Percentiles rank a stretch among this genome's conserved stretches.
Conservation (phyloP, 2,888 invertebrate species). For the Volucella zonaria region DNA sequence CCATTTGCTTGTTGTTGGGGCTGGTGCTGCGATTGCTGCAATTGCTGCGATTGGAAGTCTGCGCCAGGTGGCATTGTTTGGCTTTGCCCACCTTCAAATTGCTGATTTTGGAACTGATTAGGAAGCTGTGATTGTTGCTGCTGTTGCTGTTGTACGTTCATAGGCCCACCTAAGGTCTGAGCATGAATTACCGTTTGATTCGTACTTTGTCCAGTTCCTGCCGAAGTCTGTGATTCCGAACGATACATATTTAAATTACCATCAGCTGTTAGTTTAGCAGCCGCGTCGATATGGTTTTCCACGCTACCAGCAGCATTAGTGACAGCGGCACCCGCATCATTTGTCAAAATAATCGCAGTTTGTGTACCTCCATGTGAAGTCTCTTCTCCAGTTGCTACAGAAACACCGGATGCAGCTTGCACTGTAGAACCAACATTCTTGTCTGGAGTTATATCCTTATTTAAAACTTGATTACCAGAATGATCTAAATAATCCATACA, state of each 20-base stretch:
- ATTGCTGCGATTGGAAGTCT: conserved; percentile 81
- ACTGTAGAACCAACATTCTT: conserved; percentile 77
- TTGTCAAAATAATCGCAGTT: conserved; percentile 59
- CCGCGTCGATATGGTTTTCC: conserved; percentile 79
- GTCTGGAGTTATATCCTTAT: conserved; percentile 78
- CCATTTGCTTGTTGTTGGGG: conserved; percentile 73
- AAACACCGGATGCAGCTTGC: conserved; percentile 73
- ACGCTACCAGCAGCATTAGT: conserved; percentile 45
- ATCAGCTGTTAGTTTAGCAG: conserved; percentile 77
- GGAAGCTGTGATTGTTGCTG: conserved; percentile 77
- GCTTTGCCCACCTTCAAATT: conserved; percentile 61
- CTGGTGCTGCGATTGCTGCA: conserved; percentile 79
- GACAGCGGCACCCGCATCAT: conserved; percentile 74
- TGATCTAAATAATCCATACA: conserved; percentile 97
- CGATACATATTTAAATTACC: conserved; percentile 79
- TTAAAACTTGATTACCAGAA: conserved; percentile 83
- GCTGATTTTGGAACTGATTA: conserved; percentile 70
- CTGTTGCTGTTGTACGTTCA: conserved; percentile 74
- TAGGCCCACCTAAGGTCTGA: conserved; percentile 78
- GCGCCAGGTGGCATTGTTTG: conserved; percentile 59
- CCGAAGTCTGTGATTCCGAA: conserved; percentile 47
- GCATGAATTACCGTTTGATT: conserved; percentile 50
- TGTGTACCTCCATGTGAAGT: conserved; percentile 37
- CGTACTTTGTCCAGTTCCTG: conserved; percentile 63
- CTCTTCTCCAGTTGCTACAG: conserved; percentile 55